Base-by-base conservation (phyloP, 1,140 invertebrate genomes). In the Saccostrea glomerata region DNA sequence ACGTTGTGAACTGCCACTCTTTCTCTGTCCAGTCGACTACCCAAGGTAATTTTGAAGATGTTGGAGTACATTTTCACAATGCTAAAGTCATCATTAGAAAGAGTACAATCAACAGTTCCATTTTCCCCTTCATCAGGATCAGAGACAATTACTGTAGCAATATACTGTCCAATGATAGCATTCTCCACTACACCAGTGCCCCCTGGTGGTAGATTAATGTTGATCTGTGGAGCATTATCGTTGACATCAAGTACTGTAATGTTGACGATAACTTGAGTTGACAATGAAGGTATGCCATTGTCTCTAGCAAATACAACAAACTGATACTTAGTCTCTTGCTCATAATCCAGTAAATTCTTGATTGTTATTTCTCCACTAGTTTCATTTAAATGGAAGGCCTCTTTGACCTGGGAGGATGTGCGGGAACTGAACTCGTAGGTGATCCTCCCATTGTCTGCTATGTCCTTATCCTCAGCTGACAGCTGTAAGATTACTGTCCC, bases 211-310 rank as follows among this genome's bases (percentile, higher is more conserved):
- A 93, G 60, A 60, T 92, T 93, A 56, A 93, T 90, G 0, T 98
- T 97, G 94, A 99, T 99, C 12, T 97, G 95, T 0, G 99, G 99
- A 0, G 97, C 97, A 94, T 99, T 99, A 93, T 99, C 98, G 94
- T 99, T 99, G 77, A 98, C 96, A 94, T 99, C 98, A 92, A 98
- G 97, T 0, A 99, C 98, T 70, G 98, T 98, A 11, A 99, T 97
- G 7, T 98, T 98, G 0, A 99, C 97, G 15, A 98, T 95, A 94
- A 99, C 99, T 90, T 98, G 98, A 0, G 98, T 97, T 1, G 97
- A 97, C 11, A 98, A 97, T 0, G 97, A 96, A 9, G 92, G 91
- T 40, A 82, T 88, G 5, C 93, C 93, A 84, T 92, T 85, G 77
- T 94, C 93, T 7, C 84, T 87, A n/a, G 92, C 93, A 73, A 91